phyloP scores from a whole-genome alignment of 2,888 invertebrate genomes.

The Rotaria magnacalcarata region DNA sequence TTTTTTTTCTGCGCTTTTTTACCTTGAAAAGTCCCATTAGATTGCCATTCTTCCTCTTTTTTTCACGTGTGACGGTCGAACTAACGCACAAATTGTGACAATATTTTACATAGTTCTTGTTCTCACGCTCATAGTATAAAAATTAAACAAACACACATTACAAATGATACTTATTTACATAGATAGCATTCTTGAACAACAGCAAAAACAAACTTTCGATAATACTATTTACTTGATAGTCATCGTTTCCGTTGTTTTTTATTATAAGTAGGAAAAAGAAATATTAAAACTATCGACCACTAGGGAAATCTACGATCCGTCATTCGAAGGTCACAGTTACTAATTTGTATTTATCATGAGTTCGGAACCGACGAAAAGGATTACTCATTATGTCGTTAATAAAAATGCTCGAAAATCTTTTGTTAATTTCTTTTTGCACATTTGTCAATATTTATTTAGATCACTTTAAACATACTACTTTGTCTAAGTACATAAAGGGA shows the following conservation, averaged over 20 bases:
- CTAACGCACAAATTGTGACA: not conserved
- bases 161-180: not conserved
- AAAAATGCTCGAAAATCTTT: not conserved
- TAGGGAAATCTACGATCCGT: not conserved
- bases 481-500: not conserved
- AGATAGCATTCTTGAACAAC: not conserved
- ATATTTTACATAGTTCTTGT: not conserved
- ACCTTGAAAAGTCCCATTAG: not conserved
- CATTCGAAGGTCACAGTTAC: not conserved
- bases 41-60: not conserved
- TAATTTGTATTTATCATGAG: too few species aligned
- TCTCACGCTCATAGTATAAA: not conserved
- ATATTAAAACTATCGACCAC: not conserved
- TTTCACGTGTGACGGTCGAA: constrained; percentile 9
- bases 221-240: not conserved
- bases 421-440: not conserved
- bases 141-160: not conserved
- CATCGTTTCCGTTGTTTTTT: not conserved
- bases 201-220: not conserved
- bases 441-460: constrained; percentile 10
- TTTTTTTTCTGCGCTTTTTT: not conserved
- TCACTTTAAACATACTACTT: not conserved
- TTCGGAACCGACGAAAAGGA: not conserved
- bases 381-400: not conserved
- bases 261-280: not conserved